These are phyloP conservation scores for Danio aesculapii DNA, from an alignment of 2,797 vertebrate species.

Conservation along the genomic window DNA sequence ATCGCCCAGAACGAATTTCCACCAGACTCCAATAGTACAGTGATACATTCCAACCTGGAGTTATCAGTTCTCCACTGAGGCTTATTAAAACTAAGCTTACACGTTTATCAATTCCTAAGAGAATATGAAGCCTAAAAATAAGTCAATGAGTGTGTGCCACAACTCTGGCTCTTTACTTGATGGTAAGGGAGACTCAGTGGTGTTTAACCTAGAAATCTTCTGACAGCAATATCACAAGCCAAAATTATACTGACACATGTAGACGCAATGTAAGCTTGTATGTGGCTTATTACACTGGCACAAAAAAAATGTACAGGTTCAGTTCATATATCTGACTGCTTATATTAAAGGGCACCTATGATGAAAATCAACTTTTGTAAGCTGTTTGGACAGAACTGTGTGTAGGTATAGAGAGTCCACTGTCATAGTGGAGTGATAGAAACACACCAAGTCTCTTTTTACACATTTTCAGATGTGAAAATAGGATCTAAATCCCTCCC, in stretches of 20 bases:
- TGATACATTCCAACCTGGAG: conserved; percentile 35
- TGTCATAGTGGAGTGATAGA: no score
- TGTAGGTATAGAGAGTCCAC: no score
- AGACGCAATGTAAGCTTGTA: neutral
- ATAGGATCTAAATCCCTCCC: no score
- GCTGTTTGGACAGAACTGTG: no score
- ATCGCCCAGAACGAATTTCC: neutral
- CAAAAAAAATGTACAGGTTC: no score
- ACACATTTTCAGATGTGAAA: no score
- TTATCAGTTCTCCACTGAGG: conserved; percentile 12
- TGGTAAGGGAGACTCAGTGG: conserved; percentile 14
- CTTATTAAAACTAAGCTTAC: neutral
- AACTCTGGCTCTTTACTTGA: neutral
- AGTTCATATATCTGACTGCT: no score
- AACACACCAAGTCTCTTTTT: no score
- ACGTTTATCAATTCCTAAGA: neutral
- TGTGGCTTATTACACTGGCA: neutral
- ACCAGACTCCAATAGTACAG: conserved; percentile 12
- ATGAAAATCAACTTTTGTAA: no score
- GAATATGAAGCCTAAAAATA: neutral
- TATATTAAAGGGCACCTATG: no score
- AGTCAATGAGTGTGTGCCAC: neutral
- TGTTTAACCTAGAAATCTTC: conserved; percentile 2
- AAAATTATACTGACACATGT: neutral
- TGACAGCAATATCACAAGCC: neutral